phyloP scores from a whole-genome alignment of 2,888 invertebrate species.

The Thelaira solivaga region DNA sequence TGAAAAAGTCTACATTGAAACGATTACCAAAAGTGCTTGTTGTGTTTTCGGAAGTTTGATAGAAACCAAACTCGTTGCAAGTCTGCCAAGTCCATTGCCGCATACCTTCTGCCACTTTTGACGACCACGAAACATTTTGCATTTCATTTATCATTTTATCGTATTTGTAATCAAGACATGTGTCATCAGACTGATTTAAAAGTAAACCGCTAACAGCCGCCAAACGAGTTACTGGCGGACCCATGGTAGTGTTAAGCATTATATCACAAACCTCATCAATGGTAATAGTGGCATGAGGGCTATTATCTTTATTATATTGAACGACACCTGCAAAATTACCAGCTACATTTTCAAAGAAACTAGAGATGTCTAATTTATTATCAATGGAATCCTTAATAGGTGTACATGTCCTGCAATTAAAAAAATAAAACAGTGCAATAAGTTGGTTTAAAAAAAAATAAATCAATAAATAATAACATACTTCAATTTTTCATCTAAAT shows the following conservation, averaged over 20 bases:
- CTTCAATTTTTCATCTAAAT: constrained; percentile 86
- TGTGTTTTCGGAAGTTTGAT: constrained; percentile 86
- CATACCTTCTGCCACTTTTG: constrained; percentile 82
- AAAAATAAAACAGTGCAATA: not conserved
- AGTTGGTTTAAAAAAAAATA: no score
- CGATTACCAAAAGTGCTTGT: constrained; percentile 83
- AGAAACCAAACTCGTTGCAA: constrained; percentile 97
- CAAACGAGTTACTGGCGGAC: constrained; percentile 82
- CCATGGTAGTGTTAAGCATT: constrained; percentile 81
- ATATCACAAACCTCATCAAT: constrained; percentile 89
- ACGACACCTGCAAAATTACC: constrained; percentile 93
- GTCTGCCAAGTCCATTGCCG: constrained; percentile 97
- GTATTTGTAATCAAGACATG: constrained; percentile 91
- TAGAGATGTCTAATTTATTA: constrained; percentile 83
- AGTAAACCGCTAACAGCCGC: constrained; percentile 85
- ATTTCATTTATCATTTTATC: constrained; percentile 84
- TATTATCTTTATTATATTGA: constrained; percentile 96
- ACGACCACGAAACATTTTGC: constrained; percentile 83
- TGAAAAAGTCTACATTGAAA: constrained; percentile 87
- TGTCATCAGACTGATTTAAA: constrained; percentile 82
- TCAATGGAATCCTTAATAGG: constrained; percentile 82
- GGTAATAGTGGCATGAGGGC: constrained; percentile 85
- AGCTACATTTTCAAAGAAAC: constrained; percentile 89
- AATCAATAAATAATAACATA: constrained; percentile 73
- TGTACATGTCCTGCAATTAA: constrained; percentile 82